phyloP scores from a whole-genome alignment of 2,888 invertebrate genomes.

The Ennomos quercinarius region DNA sequence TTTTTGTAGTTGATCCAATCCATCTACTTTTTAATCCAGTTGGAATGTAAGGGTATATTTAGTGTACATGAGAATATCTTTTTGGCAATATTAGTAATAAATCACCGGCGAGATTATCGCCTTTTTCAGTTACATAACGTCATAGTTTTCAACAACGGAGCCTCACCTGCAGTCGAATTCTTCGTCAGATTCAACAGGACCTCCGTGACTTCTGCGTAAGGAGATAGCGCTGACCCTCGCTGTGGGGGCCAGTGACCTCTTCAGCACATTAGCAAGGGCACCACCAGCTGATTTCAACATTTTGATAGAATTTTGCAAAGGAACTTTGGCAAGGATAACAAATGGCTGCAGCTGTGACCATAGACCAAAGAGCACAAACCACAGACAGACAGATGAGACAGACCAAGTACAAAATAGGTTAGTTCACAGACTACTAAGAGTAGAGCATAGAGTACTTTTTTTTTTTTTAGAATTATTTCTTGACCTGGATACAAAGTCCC shows the following conservation, averaged over 20 bases:
- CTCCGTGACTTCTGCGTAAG: conserved; percentile 72
- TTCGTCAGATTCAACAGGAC: conserved; percentile 90
- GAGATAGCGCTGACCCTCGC: conserved; percentile 66
- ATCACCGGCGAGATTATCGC: conserved; percentile 41
- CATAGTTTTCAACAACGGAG: conserved; percentile 50
- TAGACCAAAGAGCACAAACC: conserved; percentile 59
- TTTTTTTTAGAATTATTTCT: too few relatives aligned
- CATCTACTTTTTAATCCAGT: too few relatives aligned
- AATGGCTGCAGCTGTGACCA: conserved; percentile 70
- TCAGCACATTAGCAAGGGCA: conserved; percentile 70
- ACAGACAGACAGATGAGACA: too few relatives aligned
- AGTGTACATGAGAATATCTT: too few relatives aligned
- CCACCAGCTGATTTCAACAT: conserved; percentile 80
- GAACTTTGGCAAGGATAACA: conserved; percentile 70
- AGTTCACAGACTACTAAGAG: too few relatives aligned
- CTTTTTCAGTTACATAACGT: conserved; percentile 82
- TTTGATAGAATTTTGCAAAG: conserved; percentile 64
- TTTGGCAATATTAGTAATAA: neutral
- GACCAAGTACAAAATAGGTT: too few relatives aligned
- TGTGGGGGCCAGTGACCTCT: conserved; percentile 68
- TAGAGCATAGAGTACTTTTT: too few relatives aligned
- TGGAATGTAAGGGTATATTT: too few relatives aligned
- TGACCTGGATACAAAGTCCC: too few relatives aligned
- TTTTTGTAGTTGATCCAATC: too few relatives aligned
- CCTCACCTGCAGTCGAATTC: conserved; percentile 91